These are phyloP conservation scores for Odontothrips loti DNA, from an alignment of 2,888 invertebrate species.

Conservation along the genomic window DNA sequence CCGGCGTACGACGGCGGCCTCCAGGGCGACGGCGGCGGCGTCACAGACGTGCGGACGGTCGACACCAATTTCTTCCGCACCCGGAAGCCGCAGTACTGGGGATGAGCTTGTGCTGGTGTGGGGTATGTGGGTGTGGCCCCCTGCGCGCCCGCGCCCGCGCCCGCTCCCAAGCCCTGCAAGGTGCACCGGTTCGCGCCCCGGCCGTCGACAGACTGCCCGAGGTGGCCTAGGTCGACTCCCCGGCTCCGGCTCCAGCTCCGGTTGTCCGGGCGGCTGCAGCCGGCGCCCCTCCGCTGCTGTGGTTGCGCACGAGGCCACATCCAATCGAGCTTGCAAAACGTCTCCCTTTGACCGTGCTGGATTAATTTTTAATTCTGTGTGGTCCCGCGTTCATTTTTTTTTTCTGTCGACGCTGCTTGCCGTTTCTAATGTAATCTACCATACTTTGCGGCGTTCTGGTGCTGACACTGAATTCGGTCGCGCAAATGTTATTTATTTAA, in stretches of 20 bases:
- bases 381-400: background rate
- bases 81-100: constrained; percentile 22
- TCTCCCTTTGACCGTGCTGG: background rate
- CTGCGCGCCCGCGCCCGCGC: no score
- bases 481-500: background rate
- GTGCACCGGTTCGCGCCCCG: no score
- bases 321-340: background rate
- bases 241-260: no score
- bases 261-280: background rate
- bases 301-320: no score
- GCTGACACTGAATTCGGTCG: background rate
- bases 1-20: background rate
- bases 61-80: constrained; percentile 22
- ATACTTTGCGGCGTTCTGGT: background rate
- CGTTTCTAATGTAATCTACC: background rate
- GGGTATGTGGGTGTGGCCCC: no score
- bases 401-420: background rate
- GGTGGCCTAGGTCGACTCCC: no score
- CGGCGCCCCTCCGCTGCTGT: no score
- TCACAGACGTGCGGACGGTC: background rate
- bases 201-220: no score
- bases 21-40: background rate
- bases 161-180: no score
- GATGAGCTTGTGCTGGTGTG: background rate
- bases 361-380: no score